Evolutionary conservation across 2,888 invertebrate genomes (phyloP).

Genomic region (Dolichopus griseipennis): DNA sequence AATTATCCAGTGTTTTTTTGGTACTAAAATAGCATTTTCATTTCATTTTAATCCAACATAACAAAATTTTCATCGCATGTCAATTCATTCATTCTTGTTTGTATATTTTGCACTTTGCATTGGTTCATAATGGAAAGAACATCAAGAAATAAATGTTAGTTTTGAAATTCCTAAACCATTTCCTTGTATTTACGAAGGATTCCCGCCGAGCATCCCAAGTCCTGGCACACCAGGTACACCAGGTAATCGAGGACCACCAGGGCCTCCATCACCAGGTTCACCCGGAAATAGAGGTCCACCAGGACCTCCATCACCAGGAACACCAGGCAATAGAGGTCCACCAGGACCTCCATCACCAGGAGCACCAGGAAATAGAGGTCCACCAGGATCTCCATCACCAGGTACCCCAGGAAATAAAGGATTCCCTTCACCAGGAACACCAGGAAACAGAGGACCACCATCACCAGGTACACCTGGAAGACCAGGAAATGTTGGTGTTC

Average conservation of each 20-base stretch:
- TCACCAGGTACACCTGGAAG: constrained; percentile 26
- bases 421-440: constrained; percentile 43
- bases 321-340: constrained; percentile 31
- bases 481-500: constrained; percentile 23
- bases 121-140: background rate
- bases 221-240: constrained; percentile 19
- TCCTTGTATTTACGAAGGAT: constrained; percentile 25
- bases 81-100: background rate
- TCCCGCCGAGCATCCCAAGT: constrained; percentile 40
- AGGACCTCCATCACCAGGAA: constrained; percentile 28
- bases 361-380: constrained; percentile 34
- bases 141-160: background rate
- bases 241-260: constrained; percentile 24
- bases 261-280: constrained; percentile 22
- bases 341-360: constrained; percentile 40
- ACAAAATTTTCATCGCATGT: background rate
- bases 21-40: background rate
- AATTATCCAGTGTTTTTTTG: background rate
- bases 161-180: background rate
- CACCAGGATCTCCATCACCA: constrained; percentile 33
- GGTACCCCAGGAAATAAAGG: constrained; percentile 34
- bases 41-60: background rate
- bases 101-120: background rate
- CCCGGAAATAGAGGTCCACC: constrained; percentile 26
- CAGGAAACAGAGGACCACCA: constrained; percentile 31